These are phyloP conservation scores for Pantelozetes paolii DNA, from an alignment of 2,888 invertebrate genomes.

Conservation along the genomic window DNA sequence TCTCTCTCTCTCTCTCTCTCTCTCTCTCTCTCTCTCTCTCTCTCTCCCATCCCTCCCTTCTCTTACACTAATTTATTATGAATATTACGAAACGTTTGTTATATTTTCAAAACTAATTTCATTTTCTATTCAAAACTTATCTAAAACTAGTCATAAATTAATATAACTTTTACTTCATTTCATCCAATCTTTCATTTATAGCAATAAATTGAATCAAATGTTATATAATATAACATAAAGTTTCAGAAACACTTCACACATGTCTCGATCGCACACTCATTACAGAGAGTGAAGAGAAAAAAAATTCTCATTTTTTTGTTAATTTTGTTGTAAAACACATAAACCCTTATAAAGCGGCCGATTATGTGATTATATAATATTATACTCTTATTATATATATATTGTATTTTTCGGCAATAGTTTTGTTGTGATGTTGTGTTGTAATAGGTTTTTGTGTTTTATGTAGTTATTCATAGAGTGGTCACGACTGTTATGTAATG, in stretches of 20 bases:
- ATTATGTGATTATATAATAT: neutral
- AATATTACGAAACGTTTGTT: neutral
- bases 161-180: slow-evolving; percentile 23
- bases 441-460: slow-evolving; percentile 9
- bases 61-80: neutral
- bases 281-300: neutral
- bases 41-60: neutral
- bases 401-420: neutral
- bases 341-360: neutral
- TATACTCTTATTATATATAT: neutral
- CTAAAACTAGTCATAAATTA: slow-evolving; percentile 22
- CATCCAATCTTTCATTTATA: neutral
- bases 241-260: slow-evolving; percentile 11
- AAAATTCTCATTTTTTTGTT: slow-evolving; percentile 16
- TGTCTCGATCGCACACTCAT: slow-evolving; percentile 15
- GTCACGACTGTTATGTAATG: slow-evolving; percentile 35
- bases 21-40: slow-evolving; percentile 2
- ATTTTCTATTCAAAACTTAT: neutral
- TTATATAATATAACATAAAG: slow-evolving; percentile 15
- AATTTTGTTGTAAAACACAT: neutral
- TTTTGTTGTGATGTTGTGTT: neutral
- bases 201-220: neutral
- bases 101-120: neutral
- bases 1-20: too few species aligned
- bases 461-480: slow-evolving; percentile 26